A percentile compares a stretch with the other conserved stretches of the same genome.
Conservation (phyloP, 2,113 vertebrate genomes). For the Gnathonemus longibarbis region DNA sequence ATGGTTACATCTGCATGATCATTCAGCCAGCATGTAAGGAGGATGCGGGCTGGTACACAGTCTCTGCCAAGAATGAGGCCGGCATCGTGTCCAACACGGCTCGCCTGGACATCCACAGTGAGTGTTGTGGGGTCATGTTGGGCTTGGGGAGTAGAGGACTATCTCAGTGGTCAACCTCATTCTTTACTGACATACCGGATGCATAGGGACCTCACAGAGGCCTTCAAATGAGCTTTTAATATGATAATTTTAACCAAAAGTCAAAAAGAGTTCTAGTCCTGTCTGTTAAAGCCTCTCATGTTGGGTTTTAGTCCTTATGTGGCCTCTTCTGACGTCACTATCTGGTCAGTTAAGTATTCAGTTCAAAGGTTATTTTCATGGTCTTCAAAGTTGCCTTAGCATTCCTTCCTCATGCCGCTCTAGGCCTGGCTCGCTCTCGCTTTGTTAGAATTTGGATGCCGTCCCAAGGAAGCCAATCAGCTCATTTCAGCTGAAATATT, state of each 20-base stretch:
- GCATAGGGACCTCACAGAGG: neutral
- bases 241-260: neutral
- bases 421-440: neutral
- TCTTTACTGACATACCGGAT: neutral
- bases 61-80: slow-evolving; percentile 95
- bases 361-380: neutral
- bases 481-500: neutral
- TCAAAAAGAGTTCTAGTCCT: neutral
- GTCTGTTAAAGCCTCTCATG: neutral
- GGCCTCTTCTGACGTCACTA: neutral
- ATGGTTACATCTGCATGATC: slow-evolving; percentile 94
- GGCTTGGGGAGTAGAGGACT: neutral
- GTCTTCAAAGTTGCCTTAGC: neutral
- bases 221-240: neutral
- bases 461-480: neutral
- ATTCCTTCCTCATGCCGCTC: neutral
- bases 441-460: neutral
- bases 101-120: slow-evolving; percentile 85
- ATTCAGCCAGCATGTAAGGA: slow-evolving; percentile 92
- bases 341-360: neutral
- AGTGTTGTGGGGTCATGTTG: slow-evolving; percentile 37
- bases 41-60: slow-evolving; percentile 93
- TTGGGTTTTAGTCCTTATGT: neutral
- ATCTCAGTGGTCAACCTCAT: neutral
- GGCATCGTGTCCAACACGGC: slow-evolving; percentile 95